Percentiles rank a stretch among this genome's conserved stretches.
Evolutionary conservation across 2,888 invertebrate genomes (phyloP).

Genomic region (Tenthredo livida): DNA sequence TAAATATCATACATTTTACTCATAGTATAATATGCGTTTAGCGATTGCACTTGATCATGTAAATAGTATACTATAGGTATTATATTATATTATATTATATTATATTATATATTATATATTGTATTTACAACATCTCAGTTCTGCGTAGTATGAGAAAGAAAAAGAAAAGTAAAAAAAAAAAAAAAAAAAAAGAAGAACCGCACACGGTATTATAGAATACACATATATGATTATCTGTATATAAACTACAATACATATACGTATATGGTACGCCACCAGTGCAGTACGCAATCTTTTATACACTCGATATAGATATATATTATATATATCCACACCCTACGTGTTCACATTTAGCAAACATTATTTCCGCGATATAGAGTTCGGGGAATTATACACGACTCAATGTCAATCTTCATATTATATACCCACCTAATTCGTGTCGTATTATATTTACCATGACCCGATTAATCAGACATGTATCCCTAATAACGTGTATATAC

Average conservation of each 20-base stretch:
- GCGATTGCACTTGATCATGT: constrained; percentile 43
- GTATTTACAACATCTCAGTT: constrained; percentile 14
- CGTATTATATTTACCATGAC: constrained; percentile 9
- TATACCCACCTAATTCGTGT: not conserved
- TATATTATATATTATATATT: constrained; percentile 6
- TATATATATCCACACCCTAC: not conserved
- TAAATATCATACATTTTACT: constrained; percentile 47
- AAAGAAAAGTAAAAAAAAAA: no score
- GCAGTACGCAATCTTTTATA: not conserved
- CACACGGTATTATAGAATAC: constrained; percentile 3
- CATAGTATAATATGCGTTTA: constrained; percentile 40
- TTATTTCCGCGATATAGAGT: not conserved
- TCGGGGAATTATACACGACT: not conserved
- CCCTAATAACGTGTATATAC: not conserved
- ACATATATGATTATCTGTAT: not conserved
- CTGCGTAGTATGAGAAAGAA: not conserved
- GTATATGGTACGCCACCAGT: not conserved
- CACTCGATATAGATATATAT: not conserved
- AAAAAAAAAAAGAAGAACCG: not conserved
- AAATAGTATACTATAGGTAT: constrained; percentile 5
- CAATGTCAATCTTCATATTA: not conserved
- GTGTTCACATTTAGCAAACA: not conserved
- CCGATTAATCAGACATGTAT: not conserved
- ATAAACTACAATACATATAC: not conserved
- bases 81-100: not conserved